Evolutionary conservation across 2,797 vertebrate genomes (phyloP), one percentile per base, ranked within the genome.

Genomic region (Arrhamphus sclerolepis): DNA sequence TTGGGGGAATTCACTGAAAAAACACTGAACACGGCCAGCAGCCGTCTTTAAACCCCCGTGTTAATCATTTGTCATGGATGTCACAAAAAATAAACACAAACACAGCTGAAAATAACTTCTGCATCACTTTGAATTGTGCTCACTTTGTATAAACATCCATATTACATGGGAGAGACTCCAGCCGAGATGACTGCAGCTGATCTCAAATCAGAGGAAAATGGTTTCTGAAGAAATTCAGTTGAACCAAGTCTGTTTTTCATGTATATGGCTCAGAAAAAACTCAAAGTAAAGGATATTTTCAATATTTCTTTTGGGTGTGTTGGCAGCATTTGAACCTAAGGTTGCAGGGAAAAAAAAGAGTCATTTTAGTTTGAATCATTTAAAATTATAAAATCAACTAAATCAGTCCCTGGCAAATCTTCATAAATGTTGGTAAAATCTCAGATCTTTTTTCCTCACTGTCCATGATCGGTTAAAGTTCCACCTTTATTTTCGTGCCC

Each of bases 21-120:
- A 55, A n/a, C 41, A 21, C 11, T 58, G 64, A 55, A n/a, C n/a
- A n/a, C n/a, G 56, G 22, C 49, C 38, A 58, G 47, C 44, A 58
- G 13, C 22, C 18, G 42, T 26, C 39, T 56, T 40, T 44, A 29
- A 29, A 43, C 31, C 11, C n/a, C 17, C 20, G 16, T 34, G 52
- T 56, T n/a, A 41, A 10, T 42, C 1, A 18, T 58, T 41, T 10
- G 31, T 67, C 28, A 46, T 44, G 21, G 53, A 47, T 29, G 50
- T 59, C 46, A 46, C 47, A 68, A 59, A 31, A 31, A n/a, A 6
- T 6, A 55, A 28, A 56, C 17, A 7, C 26, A 31, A 42, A 41
- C 20, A 42, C 52, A 17, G 34, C 46, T 41, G 11, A 55, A 60
- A 21, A 53, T 40, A 17, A 51, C 29, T 26, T 20, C 28, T 38